Percentiles rank a stretch among this genome's conserved stretches.
Conservation (phyloP, 92 coral and sea anemone species). For the Paragorgia papillata region DNA sequence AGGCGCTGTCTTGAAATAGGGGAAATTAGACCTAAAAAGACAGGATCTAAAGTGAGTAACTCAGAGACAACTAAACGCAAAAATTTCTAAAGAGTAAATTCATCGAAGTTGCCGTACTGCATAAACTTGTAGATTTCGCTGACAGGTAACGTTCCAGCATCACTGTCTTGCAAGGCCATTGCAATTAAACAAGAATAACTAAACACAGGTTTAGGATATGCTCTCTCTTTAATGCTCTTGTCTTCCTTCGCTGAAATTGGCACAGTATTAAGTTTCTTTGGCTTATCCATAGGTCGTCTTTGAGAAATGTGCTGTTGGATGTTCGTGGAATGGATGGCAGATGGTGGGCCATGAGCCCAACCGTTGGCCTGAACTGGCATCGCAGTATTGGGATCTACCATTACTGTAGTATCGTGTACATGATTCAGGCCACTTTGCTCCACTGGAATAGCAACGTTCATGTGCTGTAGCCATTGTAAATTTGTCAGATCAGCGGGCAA, state of each 20-base stretch:
- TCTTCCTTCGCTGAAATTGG: conserved; percentile 74
- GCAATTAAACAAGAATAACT: conserved; percentile 98
- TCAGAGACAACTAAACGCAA: background rate
- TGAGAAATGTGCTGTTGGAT: conserved; percentile 57
- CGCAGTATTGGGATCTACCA: conserved; percentile 99
- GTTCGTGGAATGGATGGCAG: conserved; percentile 64
- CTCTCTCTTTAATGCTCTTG: conserved; percentile 78
- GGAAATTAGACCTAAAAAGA: conserved; percentile 91
- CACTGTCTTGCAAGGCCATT: conserved; percentile 95
- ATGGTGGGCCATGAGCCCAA: conserved; percentile 67
- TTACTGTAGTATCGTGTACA: conserved; percentile 64
- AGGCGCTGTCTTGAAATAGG: conserved; percentile 99
- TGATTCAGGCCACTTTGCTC: conserved; percentile 72
- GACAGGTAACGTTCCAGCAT: conserved; percentile 99
- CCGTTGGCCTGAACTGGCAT: conserved; percentile 96
- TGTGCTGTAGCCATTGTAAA: conserved; percentile 88
- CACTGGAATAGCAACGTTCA: conserved; percentile 94
- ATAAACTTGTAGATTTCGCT: conserved; percentile 99
- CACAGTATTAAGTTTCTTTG: conserved; percentile 58
- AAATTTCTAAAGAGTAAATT: conserved; percentile 2
- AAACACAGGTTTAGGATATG: conserved; percentile 97
- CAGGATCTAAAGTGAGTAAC: conserved; percentile 50
- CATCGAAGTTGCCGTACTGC: conserved; percentile 80
- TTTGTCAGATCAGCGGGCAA: conserved; percentile 90
- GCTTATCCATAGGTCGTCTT: conserved; percentile 75